Evolutionary conservation across 2,113 vertebrate species (phyloP).

Genomic region (Candoia aspera): DNA sequence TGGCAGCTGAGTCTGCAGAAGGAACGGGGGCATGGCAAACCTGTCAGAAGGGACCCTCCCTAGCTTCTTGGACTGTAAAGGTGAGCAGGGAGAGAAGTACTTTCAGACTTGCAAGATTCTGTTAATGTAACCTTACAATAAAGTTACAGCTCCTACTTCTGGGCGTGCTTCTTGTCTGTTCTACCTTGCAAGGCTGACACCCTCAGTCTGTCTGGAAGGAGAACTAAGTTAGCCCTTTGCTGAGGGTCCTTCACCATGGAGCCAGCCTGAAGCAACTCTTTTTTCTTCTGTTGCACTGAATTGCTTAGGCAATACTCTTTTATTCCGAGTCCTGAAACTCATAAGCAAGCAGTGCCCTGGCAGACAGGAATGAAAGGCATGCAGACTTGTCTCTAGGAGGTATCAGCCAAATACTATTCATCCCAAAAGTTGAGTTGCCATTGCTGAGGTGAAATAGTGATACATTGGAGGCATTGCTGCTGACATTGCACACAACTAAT

Average conservation of each 20-base stretch:
- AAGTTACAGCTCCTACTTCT: too few species aligned
- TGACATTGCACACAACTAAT: constrained; percentile 71
- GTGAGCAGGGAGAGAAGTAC: background rate
- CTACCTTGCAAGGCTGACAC: background rate
- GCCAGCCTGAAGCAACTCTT: background rate
- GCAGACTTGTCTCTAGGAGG: constrained; percentile 52
- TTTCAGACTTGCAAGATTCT: background rate
- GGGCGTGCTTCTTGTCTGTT: background rate
- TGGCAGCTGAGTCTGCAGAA: background rate
- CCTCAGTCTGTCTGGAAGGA: background rate
- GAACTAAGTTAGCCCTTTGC: background rate
- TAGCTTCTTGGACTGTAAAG: background rate
- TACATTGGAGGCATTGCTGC: constrained; percentile 67
- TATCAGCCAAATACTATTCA: constrained; percentile 47
- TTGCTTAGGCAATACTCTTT: constrained; percentile 16
- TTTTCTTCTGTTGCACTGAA: constrained; percentile 14
- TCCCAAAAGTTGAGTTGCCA: constrained; percentile 60
- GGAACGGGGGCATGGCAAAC: background rate
- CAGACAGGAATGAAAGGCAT: constrained; percentile 46
- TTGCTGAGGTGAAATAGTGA: constrained; percentile 60
- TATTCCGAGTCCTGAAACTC: constrained; percentile 28
- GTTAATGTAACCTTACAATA: background rate
- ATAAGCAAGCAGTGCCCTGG: constrained; percentile 38
- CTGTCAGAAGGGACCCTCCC: background rate
- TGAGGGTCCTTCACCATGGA: background rate